These are phyloP conservation scores for Phyllopteryx taeniolatus DNA, from an alignment of 2,113 vertebrate genomes.

Conservation along the genomic window DNA sequence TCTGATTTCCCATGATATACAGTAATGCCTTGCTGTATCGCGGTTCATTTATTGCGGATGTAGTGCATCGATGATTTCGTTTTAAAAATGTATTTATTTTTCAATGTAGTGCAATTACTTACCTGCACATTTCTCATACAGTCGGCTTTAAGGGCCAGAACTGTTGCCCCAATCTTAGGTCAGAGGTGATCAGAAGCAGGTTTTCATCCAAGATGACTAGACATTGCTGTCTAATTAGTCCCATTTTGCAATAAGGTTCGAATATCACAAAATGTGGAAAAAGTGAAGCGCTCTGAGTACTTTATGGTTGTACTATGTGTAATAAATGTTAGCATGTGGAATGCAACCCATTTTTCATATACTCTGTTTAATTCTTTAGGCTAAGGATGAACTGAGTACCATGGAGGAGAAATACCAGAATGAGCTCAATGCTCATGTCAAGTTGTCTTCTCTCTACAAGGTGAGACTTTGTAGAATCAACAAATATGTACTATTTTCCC, in stretches of 20 bases:
- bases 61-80: too few relatives aligned
- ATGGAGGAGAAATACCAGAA: constrained; percentile 95
- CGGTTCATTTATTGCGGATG: too few relatives aligned
- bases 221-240: background rate
- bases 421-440: constrained; percentile 90
- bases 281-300: background rate
- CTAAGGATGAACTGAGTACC: constrained; percentile 85
- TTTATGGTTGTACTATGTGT: background rate
- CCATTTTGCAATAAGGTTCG: background rate
- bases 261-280: background rate
- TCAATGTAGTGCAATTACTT: too few relatives aligned
- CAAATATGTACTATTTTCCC: background rate
- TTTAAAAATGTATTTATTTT: too few relatives aligned
- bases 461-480: constrained; percentile 59
- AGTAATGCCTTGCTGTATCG: too few relatives aligned
- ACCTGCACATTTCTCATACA: too few relatives aligned
- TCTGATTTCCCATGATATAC: too few relatives aligned
- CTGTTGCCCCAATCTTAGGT: too few relatives aligned
- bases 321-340: background rate
- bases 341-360: too few relatives aligned
- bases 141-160: too few relatives aligned
- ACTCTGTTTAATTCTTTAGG: constrained; percentile 60
- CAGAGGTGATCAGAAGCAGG: too few relatives aligned
- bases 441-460: constrained; percentile 93
- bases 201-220: too few relatives aligned